Evolutionary conservation across 2,797 vertebrate genomes (phyloP).

Genomic region (Sebastes elongatus): DNA sequence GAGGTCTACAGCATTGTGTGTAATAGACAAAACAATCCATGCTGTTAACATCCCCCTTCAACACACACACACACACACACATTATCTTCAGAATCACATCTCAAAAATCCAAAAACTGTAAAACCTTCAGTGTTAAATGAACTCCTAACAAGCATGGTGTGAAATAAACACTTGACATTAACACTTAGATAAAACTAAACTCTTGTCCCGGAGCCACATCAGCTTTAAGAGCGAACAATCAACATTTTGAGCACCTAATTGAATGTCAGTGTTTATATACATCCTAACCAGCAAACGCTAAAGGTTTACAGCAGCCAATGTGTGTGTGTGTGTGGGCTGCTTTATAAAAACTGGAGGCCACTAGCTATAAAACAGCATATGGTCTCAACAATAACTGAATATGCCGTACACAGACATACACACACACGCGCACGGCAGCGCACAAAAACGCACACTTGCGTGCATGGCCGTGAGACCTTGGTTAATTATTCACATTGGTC

Average conservation of each 20-base stretch:
- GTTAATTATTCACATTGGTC: slow-evolving; percentile 73
- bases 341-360: not conserved
- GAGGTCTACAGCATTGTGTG: not conserved
- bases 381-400: not conserved
- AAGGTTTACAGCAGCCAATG: not conserved
- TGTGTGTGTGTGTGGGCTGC: not conserved
- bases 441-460: not conserved
- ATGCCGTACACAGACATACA: not conserved
- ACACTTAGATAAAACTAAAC: slow-evolving; percentile 13
- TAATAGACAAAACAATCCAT: not conserved
- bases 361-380: not conserved
- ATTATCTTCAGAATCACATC: not conserved
- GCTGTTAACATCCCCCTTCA: not conserved
- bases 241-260: not conserved
- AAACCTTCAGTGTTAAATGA: not conserved
- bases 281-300: not conserved
- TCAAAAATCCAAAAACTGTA: not conserved
- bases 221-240: slow-evolving; percentile 3
- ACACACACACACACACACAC: not conserved
- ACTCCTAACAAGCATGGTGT: not conserved
- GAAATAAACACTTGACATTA: slow-evolving; percentile 27
- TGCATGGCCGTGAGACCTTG: slow-evolving; percentile 32
- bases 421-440: not conserved
- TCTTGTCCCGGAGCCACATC: not conserved
- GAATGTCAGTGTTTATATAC: slow-evolving; percentile 10